Conservation (phyloP, 2,888 invertebrate species). For the Incurvaria masculella region DNA sequence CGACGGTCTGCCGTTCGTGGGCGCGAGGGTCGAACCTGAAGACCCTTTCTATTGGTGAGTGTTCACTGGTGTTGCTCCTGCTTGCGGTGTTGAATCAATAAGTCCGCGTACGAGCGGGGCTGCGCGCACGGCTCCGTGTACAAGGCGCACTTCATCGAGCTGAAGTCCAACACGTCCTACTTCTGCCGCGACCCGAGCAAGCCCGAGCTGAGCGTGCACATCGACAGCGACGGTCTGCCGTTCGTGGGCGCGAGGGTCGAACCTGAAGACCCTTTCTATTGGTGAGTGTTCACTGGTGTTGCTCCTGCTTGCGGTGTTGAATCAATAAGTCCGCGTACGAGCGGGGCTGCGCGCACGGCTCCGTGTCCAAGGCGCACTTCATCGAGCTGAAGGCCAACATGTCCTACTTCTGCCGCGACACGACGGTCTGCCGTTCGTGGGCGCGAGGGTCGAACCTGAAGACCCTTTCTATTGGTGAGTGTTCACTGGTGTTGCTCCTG, state of each 20-base stretch:
- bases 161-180: conserved; percentile 61
- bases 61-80: too few relatives aligned
- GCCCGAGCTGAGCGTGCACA: conserved; percentile 41
- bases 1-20: conserved; percentile 89
- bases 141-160: conserved; percentile 82
- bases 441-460: conserved; percentile 62
- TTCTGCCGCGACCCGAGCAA: conserved; percentile 69
- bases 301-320: too few relatives aligned
- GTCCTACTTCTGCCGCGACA: conserved; percentile 72
- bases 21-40: conserved; percentile 62
- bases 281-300: conserved; percentile 44
- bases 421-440: conserved; percentile 89
- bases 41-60: conserved; percentile 78
- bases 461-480: conserved; percentile 76
- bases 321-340: conserved; percentile 94
- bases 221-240: conserved; percentile 89
- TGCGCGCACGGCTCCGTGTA: conserved; percentile 91
- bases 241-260: conserved; percentile 69
- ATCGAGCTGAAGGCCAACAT: conserved; percentile 62
- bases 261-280: conserved; percentile 72
- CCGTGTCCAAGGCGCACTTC: conserved; percentile 88
- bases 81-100: too few relatives aligned
- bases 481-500: too few relatives aligned
- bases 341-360: conserved; percentile 91
- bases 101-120: conserved; percentile 89